Evolutionary conservation across 1,140 invertebrate genomes (phyloP).

Genomic region (Drosophila biarmipes): DNA sequence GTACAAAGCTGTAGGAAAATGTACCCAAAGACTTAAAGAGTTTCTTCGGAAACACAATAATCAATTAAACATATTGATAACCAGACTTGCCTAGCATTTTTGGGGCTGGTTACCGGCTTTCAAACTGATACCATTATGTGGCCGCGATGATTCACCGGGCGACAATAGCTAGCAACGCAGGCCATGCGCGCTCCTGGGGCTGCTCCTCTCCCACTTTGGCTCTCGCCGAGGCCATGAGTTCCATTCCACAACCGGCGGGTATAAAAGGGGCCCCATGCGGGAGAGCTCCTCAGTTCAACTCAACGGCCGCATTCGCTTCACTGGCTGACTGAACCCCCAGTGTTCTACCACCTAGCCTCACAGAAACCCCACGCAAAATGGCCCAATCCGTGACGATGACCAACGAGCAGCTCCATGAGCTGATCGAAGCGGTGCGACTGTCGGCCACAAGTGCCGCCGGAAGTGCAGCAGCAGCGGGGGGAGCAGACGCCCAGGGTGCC

Average conservation of each 20-base stretch:
- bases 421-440: constrained; percentile 65
- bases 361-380: constrained; percentile 24
- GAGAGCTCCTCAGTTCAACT: constrained; percentile 45
- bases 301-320: constrained; percentile 60
- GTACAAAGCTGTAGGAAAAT: background rate
- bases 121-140: background rate
- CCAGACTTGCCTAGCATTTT: constrained; percentile 10
- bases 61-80: constrained; percentile 11
- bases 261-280: constrained; percentile 33
- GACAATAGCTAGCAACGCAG: constrained; percentile 1
- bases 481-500: constrained; percentile 8
- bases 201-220: background rate
- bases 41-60: background rate
- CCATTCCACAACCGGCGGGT: constrained; percentile 63
- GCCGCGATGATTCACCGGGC: constrained; percentile 17
- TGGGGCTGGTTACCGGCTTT: constrained; percentile 16
- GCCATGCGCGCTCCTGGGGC: constrained; percentile 10
- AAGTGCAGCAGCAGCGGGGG: constrained; percentile 44
- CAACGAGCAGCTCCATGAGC: constrained; percentile 63
- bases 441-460: constrained; percentile 43
- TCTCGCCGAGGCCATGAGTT: constrained; percentile 7
- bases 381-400: constrained; percentile 61
- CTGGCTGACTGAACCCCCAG: constrained; percentile 37
- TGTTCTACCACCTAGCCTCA: constrained; percentile 4
- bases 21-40: background rate